phyloP scores from a whole-genome alignment of 2,888 invertebrate genomes.

The Ischnus inquisitorius region DNA sequence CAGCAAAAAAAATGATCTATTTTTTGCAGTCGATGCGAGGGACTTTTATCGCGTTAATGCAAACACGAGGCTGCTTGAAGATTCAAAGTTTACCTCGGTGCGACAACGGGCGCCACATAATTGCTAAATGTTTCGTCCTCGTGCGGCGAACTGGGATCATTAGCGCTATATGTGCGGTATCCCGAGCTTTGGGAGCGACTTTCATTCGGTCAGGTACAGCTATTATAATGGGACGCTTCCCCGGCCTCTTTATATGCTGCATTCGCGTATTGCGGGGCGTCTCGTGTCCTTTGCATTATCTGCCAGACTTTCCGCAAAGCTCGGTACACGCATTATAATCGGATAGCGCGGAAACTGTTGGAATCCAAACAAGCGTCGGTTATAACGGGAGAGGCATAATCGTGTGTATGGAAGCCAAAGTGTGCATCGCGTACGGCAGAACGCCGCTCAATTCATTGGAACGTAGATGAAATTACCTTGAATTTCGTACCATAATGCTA shows the following conservation, averaged over 20 bases:
- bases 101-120: neutral
- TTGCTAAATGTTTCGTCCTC: neutral
- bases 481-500: neutral
- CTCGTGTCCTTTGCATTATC: neutral
- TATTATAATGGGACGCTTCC: neutral
- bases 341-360: neutral
- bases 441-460: constrained; percentile 28
- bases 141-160: neutral
- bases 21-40: neutral
- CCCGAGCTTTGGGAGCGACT: neutral
- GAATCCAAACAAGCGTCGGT: neutral
- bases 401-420: neutral
- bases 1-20: neutral
- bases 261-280: neutral
- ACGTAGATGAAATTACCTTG: constrained; percentile 36
- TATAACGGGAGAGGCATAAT: neutral
- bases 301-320: neutral
- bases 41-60: neutral
- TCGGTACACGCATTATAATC: neutral
- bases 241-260: neutral
- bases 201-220: neutral
- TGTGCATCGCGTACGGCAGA: neutral
- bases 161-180: neutral
- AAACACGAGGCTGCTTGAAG: neutral
- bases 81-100: neutral